Evolutionary conservation across 2,888 invertebrate genomes (phyloP).

Genomic region (Pachycephus smyrnensis): DNA sequence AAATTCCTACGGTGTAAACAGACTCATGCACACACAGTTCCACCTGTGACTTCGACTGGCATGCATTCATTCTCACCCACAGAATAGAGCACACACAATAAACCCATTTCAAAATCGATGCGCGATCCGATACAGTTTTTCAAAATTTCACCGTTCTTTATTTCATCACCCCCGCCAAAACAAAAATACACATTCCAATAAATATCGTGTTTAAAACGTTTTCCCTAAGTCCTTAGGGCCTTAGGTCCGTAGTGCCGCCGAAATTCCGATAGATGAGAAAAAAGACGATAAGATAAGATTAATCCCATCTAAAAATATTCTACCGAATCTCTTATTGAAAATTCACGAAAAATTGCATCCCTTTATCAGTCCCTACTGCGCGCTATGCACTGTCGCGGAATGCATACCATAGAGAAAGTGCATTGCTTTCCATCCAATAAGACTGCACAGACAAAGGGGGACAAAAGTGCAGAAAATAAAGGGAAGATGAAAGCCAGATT

Average conservation of each 20-base stretch:
- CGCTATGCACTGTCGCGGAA: neutral
- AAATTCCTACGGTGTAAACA: conserved; percentile 47
- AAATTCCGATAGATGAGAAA: neutral
- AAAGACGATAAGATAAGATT: neutral
- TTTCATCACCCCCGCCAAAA: neutral
- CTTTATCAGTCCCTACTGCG: neutral
- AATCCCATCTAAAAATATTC: neutral
- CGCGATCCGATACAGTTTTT: neutral
- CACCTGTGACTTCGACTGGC: neutral
- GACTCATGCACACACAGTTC: conserved; percentile 25
- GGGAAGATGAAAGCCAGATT: neutral
- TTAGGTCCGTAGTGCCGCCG: neutral
- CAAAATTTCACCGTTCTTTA: neutral
- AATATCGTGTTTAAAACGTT: neutral
- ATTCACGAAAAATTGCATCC: neutral
- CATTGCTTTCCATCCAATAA: neutral
- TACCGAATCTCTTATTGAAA: neutral
- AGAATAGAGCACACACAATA: neutral
- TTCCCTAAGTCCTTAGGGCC: neutral
- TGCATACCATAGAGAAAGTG: neutral
- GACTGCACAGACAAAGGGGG: neutral
- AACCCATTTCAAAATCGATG: neutral
- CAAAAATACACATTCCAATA: neutral
- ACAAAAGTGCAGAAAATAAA: neutral
- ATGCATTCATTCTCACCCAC: neutral